phyloP scores from a whole-genome alignment of 1,140 invertebrate genomes.

The Coelopa frigida region DNA sequence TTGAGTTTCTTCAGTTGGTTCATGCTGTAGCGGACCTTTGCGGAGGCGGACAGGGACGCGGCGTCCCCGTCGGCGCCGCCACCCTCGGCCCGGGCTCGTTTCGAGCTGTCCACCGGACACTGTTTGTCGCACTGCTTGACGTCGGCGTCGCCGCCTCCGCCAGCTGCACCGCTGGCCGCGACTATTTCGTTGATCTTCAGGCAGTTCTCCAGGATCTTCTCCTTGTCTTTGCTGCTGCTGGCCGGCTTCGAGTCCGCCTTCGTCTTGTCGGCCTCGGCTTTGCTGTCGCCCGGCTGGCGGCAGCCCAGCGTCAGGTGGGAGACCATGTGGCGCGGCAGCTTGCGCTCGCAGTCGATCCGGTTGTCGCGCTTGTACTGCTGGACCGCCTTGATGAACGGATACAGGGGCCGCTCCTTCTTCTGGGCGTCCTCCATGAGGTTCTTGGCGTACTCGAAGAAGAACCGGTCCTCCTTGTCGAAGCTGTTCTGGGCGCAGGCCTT shows the following conservation, averaged over 20 bases:
- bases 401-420: conserved; percentile 24
- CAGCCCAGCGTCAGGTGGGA: conserved; percentile 6
- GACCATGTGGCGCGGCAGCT: conserved; percentile 12
- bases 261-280: not conserved
- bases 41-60: not conserved
- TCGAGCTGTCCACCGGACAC: too few relatives aligned
- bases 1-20: conserved; percentile 13
- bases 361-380: conserved; percentile 17
- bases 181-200: conserved; percentile 11
- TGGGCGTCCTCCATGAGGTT: conserved; percentile 30
- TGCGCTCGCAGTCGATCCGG: conserved; percentile 14
- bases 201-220: conserved; percentile 11
- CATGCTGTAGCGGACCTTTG: conserved; percentile 12
- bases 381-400: conserved; percentile 32
- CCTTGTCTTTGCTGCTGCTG: not conserved
- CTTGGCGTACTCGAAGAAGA: conserved; percentile 37
- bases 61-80: not conserved
- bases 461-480: conserved; percentile 20
- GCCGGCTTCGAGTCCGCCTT: not conserved
- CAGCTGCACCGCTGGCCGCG: conserved; percentile 2
- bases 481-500: not conserved
- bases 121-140: too few relatives aligned
- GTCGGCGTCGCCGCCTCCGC: not conserved
- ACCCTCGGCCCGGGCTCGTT: not conserved
- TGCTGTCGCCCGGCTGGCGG: not conserved